A percentile compares a stretch with the other conserved stretches of the same genome.
Evolutionary conservation across 2,797 vertebrate genomes (phyloP).

Genomic region (Chloroceryle inda): DNA sequence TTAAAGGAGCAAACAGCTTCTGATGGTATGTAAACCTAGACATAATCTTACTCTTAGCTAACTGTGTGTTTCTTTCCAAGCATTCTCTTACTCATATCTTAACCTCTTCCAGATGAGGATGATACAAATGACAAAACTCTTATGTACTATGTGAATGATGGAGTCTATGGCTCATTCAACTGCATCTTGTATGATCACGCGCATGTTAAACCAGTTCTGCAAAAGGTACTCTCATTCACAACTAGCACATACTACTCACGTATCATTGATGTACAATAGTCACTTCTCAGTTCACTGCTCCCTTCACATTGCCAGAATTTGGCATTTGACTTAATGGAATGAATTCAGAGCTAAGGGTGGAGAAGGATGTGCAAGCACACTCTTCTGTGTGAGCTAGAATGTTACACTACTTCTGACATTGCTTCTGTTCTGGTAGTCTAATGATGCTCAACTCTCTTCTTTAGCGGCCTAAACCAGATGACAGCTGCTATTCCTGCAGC

Average conservation of each 20-base stretch:
- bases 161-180: constrained; percentile 97
- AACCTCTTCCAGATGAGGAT: constrained; percentile 88
- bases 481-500: constrained; percentile 91
- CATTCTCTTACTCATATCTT: neutral
- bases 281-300: neutral
- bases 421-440: neutral
- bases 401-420: neutral
- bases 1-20: constrained; percentile 89
- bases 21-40: constrained; percentile 81
- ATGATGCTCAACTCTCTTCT: neutral
- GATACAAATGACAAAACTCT: constrained; percentile 87
- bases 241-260: neutral
- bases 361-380: neutral
- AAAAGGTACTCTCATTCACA: constrained; percentile 83
- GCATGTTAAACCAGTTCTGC: constrained; percentile 89
- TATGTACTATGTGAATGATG: constrained; percentile 99
- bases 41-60: neutral
- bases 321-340: neutral
- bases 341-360: neutral
- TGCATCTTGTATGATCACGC: constrained; percentile 96
- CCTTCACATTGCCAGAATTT: neutral
- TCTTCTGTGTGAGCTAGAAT: neutral
- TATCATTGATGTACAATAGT: neutral
- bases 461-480: constrained; percentile 94
- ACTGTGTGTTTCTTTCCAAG: neutral